Evolutionary conservation across 1,140 invertebrate genomes (phyloP).

Genomic region (Glomeris maerens): DNA sequence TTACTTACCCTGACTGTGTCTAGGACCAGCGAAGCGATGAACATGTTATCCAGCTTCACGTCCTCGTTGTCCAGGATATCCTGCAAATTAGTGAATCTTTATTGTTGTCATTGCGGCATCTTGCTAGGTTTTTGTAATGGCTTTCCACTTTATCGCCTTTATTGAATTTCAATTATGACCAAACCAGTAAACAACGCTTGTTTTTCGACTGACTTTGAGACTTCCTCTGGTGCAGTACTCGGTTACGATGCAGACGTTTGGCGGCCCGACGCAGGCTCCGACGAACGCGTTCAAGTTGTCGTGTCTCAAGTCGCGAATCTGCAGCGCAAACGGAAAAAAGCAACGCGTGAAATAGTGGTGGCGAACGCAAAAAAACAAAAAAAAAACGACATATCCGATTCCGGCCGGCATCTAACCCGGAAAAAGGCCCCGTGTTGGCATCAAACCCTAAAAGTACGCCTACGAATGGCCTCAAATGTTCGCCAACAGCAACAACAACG

Average conservation of each 20-base stretch:
- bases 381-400: slow-evolving; percentile 12
- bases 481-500: too few relatives aligned
- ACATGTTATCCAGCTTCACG: slow-evolving; percentile 81
- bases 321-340: slow-evolving; percentile 19
- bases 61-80: slow-evolving; percentile 82
- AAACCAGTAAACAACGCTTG: neutral
- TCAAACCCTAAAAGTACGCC: too few relatives aligned
- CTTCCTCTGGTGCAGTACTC: slow-evolving; percentile 84
- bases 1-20: slow-evolving; percentile 66
- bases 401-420: too few relatives aligned
- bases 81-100: too few relatives aligned
- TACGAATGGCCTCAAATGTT: too few relatives aligned
- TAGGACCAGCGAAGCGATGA: slow-evolving; percentile 70
- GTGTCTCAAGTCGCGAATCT: slow-evolving; percentile 78
- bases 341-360: too few relatives aligned
- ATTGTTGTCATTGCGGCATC: too few relatives aligned
- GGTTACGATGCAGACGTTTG: slow-evolving; percentile 73
- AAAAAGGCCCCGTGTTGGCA: too few relatives aligned
- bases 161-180: neutral
- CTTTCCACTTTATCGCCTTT: neutral
- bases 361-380: slow-evolving; percentile 9
- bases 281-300: slow-evolving; percentile 86
- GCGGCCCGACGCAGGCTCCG: slow-evolving; percentile 79
- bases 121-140: too few relatives aligned
- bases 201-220: slow-evolving; percentile 62